Base-by-base conservation (phyloP, 2,797 vertebrate genomes). In the Neostethus bicornis region DNA sequence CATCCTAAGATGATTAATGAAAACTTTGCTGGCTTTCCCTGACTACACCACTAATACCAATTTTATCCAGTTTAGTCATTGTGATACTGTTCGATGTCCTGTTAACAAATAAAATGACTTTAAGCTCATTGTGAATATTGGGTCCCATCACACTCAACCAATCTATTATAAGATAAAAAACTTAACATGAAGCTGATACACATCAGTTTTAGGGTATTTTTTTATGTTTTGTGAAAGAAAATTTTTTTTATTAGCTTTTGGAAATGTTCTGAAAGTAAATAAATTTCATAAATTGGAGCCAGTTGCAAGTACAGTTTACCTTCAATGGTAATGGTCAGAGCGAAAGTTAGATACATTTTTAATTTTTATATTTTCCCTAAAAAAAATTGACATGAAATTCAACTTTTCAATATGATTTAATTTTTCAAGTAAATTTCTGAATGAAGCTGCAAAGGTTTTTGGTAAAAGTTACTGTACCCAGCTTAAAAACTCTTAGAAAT, bases 121-220 rank as follows among this genome's bases (percentile, higher is more conserved):
- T 53, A 52, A 52, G 47, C 45, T 57, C 38, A 51, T 31, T 52
- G 45, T 25, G 64, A 50, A 39, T 25, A 11, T 42, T 44, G 16
- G 32, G 25, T 56, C 7, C 19, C 26, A 14, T 17, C 51, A 7
- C 8, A 8, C 43, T 45, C 46, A 1, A 25, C n/a, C 24, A 28
- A 10, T 43, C 23, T 51, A 26, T 51, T 64, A 61, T 31, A 41
- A 59, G 58, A 77, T 81, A 57, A 79, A 77, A 61, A 54, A 38
- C 68, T 44, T 49, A 49, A 59, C 69, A 77, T 73, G 46, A 64
- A 52, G 32, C 51, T 61, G 45, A 76, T 34, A 49, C 26, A 19
- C 28, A 29, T 54, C 46, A 35, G 17, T 26, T 46, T 61, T 54
- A 55, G 48, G 47, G 49, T 16, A n/a, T 10, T 14, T 52, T 17